Base-by-base conservation (phyloP, 2,113 vertebrate species). In the Pithys albifrons region DNA sequence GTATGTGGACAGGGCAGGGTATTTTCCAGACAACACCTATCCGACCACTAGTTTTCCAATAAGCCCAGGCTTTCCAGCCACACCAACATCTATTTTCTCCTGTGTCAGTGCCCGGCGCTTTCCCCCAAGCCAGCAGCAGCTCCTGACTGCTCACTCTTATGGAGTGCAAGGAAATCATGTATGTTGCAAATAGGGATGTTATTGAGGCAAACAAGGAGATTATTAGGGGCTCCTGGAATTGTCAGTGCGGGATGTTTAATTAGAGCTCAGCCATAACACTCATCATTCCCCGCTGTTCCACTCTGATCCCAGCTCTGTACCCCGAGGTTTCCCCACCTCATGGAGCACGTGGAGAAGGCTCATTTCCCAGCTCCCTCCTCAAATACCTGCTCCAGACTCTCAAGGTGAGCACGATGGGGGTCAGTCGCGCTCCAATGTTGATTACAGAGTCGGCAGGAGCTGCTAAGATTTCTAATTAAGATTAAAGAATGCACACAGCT, bases 381-480 rank as follows among this genome's bases (percentile, higher is more conserved):
- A 14, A 10, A 19, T 46, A 49, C 92, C 81, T 55, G 75, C 91
- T 58, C 80, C 4, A 77, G 88, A 5, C 96, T 83, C 91, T 97
- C 97, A 96, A 96, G 97, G 97, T 96, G 93, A 93, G 96, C 39
- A 0, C 81, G 14, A 4, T 14, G 96, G 95, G 97, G 97, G 96
- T 97, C 97, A 97, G 96, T 52, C 23, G 22, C 83, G 28, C 95
- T 96, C 95, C 80, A 87, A 71, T 46, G 91, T 66, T 97, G 97
- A 97, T 97, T 98, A 94, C 97, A 82, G 97, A 97, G 97, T 62
- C 35, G 48, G 96, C 96, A 91, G 96, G 97, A 98, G 96, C 97
- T 15, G 93, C 96, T 97, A 51, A 97, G 98, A 97, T 98, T 98
- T 98, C 97, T 98, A 97, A 98, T 98, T 98, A 98, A 98, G 98